A percentile compares a stretch with the other conserved stretches of the same genome.
Conservation (phyloP, 2,888 invertebrate species). For the Xestia xanthographa region DNA sequence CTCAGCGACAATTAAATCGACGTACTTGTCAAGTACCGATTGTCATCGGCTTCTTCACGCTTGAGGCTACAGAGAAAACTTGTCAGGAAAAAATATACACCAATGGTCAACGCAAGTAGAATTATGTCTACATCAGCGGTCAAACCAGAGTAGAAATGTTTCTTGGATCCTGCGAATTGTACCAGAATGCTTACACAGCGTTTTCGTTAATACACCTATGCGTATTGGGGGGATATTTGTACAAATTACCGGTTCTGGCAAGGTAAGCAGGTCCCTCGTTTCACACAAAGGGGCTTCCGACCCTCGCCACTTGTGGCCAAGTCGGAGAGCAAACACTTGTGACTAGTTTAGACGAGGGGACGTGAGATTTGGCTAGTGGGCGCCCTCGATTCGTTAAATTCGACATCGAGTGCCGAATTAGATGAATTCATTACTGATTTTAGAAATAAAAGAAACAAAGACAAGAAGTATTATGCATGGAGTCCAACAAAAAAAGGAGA, state of each 20-base stretch:
- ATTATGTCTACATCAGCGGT: neutral
- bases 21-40: constrained; percentile 74
- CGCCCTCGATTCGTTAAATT: constrained; percentile 60
- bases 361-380: constrained; percentile 74
- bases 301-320: constrained; percentile 82
- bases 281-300: constrained; percentile 78
- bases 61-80: constrained; percentile 42
- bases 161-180: constrained; percentile 28
- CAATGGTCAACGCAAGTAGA: neutral
- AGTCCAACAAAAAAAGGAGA: constrained; percentile 22
- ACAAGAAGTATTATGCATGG: neutral
- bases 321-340: constrained; percentile 83
- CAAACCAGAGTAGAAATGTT: constrained; percentile 10
- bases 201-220: constrained; percentile 43
- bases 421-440: constrained; percentile 33
- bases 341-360: constrained; percentile 72
- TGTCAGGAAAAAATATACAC: constrained; percentile 9
- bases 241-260: constrained; percentile 82
- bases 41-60: constrained; percentile 65
- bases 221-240: constrained; percentile 72
- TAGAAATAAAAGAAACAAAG: neutral
- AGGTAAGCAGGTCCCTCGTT: constrained; percentile 77
- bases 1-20: constrained; percentile 84
- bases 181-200: constrained; percentile 59
- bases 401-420: constrained; percentile 39